Conservation (phyloP, 2,113 vertebrate genomes). For the Nannobrachium achirus region DNA sequence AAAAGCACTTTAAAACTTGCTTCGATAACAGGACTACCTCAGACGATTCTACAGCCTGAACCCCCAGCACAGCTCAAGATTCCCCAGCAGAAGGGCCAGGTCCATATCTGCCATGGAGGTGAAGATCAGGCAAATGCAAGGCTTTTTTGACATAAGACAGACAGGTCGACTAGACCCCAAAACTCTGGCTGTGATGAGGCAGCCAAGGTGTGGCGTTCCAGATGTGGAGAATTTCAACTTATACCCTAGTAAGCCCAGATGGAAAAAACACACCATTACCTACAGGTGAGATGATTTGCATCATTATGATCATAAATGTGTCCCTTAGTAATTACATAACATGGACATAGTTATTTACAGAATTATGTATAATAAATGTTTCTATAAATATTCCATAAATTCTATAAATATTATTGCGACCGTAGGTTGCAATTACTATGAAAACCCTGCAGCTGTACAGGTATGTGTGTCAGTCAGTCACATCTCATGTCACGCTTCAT, state of each 20-base stretch:
- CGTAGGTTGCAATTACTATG: too few species aligned
- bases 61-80: not conserved
- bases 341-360: too few species aligned
- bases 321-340: too few species aligned
- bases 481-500: too few species aligned
- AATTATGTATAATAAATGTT: too few species aligned
- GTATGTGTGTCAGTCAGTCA: too few species aligned
- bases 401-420: too few species aligned
- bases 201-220: slow-evolving; percentile 63
- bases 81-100: slow-evolving; percentile 21
- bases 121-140: slow-evolving; percentile 68
- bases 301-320: too few species aligned
- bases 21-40: slow-evolving; percentile 54
- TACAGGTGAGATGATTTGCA: slow-evolving; percentile 62
- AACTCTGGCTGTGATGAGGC: slow-evolving; percentile 64
- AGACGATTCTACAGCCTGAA: slow-evolving; percentile 54
- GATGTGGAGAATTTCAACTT: slow-evolving; percentile 66
- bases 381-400: too few species aligned
- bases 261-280: slow-evolving; percentile 71
- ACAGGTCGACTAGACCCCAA: slow-evolving; percentile 48
- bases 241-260: slow-evolving; percentile 66
- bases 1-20: not conserved
- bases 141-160: slow-evolving; percentile 68
- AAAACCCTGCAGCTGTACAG: too few species aligned
- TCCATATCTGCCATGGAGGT: slow-evolving; percentile 33